These are phyloP conservation scores for Drosophila arizonae DNA, from an alignment of 1,140 invertebrate species.

Conservation along the genomic window DNA sequence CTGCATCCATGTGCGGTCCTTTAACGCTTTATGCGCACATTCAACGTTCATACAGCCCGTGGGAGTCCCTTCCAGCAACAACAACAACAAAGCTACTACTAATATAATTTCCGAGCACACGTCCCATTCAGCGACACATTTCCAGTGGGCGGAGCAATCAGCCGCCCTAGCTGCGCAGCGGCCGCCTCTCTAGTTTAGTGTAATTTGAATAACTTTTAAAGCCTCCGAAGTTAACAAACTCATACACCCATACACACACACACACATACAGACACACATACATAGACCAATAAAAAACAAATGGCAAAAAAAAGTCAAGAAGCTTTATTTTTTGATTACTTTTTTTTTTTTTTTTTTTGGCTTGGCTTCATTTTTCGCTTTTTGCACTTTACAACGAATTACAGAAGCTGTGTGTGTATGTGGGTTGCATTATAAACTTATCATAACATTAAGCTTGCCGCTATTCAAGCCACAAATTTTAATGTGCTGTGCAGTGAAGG, in stretches of 20 bases:
- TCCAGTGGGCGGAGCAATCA: background rate
- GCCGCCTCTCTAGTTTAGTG: conserved; percentile 41
- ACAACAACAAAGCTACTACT: conserved; percentile 41
- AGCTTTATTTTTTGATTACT: conserved; percentile 31
- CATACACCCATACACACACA: background rate
- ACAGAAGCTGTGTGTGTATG: conserved; percentile 11
- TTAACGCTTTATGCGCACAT: conserved; percentile 37
- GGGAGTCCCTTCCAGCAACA: conserved; percentile 1
- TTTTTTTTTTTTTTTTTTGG: conserved; percentile 32
- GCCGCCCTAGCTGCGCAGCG: background rate
- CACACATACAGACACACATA: background rate
- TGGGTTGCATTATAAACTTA: conserved; percentile 68
- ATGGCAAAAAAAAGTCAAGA: too few species aligned
- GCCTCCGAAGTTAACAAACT: conserved; percentile 29
- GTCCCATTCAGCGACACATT: conserved; percentile 30
- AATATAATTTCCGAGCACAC: conserved; percentile 49
- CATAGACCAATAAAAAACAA: background rate
- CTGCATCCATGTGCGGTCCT: conserved; percentile 16
- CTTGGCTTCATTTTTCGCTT: conserved; percentile 22
- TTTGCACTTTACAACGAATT: conserved; percentile 12
- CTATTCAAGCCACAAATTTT: conserved; percentile 76
- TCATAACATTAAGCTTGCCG: conserved; percentile 76
- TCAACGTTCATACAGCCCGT: conserved; percentile 35
- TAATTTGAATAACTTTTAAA: conserved; percentile 50
- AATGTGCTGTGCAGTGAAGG: conserved; percentile 2